Percentiles rank a stretch among this genome's conserved stretches.
These are phyloP conservation scores for Anodontia alba DNA, from an alignment of 2,888 invertebrate species.

Conservation along the genomic window DNA sequence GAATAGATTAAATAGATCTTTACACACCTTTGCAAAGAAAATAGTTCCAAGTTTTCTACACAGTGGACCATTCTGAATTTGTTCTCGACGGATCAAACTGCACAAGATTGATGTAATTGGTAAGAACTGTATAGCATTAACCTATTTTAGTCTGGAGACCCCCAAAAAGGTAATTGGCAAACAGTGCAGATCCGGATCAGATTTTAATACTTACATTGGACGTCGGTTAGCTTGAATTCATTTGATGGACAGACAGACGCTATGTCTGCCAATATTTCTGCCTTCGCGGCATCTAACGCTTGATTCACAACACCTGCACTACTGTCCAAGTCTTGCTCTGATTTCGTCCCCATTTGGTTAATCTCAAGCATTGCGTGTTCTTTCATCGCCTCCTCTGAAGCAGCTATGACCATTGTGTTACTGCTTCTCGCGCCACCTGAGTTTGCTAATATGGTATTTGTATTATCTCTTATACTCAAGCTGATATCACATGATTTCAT, in stretches of 20 bases:
- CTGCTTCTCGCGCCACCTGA: background rate
- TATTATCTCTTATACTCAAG: background rate
- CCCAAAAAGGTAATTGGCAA: background rate
- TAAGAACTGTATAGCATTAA: too few relatives aligned
- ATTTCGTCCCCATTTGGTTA: background rate
- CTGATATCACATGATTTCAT: background rate
- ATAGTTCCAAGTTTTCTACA: too few relatives aligned
- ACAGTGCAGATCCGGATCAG: too few relatives aligned
- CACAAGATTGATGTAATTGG: too few relatives aligned
- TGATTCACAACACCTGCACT: background rate
- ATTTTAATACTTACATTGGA: background rate
- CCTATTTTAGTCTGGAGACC: too few relatives aligned
- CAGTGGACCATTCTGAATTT: too few relatives aligned
- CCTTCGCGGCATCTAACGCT: background rate
- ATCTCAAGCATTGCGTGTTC: background rate
- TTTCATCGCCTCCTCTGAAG: background rate
- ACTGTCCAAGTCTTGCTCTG: background rate
- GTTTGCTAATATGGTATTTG: background rate
- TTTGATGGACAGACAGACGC: background rate
- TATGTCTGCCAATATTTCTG: background rate
- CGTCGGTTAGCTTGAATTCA: background rate
- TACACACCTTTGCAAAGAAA: too few relatives aligned
- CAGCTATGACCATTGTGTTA: background rate
- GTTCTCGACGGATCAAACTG: too few relatives aligned
- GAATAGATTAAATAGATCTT: too few relatives aligned